A percentile compares a stretch with the other conserved stretches of the same genome.
Conservation (phyloP, 2,113 vertebrate species). For the Mustela lutreola region DNA sequence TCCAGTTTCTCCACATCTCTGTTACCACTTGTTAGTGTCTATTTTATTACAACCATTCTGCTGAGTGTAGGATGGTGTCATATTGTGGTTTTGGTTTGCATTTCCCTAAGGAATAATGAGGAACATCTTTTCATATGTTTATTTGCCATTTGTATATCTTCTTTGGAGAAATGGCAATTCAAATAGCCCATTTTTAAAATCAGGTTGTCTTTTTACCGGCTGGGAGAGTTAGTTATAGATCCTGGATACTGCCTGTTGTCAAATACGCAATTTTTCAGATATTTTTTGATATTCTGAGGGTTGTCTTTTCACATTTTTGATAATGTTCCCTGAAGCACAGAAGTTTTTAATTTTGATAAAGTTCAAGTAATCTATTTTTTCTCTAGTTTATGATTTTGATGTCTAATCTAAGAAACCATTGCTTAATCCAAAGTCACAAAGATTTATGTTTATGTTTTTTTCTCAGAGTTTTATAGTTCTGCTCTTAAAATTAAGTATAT, state of each 20-base stretch:
- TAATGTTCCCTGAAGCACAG: neutral
- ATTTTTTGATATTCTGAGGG: neutral
- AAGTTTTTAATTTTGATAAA: conserved; percentile 17
- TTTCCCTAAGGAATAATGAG: neutral
- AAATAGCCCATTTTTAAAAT: neutral
- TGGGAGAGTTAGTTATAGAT: neutral
- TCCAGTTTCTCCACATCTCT: neutral
- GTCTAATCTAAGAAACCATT: neutral
- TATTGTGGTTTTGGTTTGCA: neutral
- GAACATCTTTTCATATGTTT: conserved; percentile 30
- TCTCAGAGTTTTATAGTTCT: conserved; percentile 13
- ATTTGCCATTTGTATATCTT: neutral
- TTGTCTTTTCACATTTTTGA: conserved; percentile 13
- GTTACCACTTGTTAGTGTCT: neutral
- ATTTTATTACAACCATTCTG: neutral
- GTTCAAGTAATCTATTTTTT: neutral
- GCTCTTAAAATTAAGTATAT: neutral
- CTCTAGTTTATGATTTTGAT: conserved; percentile 14
- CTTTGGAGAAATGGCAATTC: conserved; percentile 16
- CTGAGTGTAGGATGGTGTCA: neutral
- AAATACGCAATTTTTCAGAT: neutral
- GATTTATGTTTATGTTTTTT: neutral
- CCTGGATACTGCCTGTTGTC: neutral
- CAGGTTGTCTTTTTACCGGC: neutral
- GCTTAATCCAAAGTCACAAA: neutral